A percentile compares a stretch with the other conserved stretches of the same genome.
Conservation (phyloP, 64 coral and sea anemone species). For the Stichodactyla mertensii region DNA sequence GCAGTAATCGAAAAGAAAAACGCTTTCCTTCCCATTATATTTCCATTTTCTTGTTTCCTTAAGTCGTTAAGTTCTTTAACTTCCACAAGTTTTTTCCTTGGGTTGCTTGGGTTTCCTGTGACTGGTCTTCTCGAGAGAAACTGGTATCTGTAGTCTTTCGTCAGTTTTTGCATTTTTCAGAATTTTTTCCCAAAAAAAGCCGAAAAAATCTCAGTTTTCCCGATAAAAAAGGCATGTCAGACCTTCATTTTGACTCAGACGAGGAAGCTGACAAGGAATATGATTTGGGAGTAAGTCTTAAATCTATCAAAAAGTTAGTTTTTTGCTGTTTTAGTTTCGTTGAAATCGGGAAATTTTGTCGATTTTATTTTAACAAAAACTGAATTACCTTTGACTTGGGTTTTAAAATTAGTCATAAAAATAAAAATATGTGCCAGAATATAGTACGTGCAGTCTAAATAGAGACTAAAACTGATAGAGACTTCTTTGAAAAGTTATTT, state of each 20-base stretch:
- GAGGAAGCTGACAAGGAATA: not conserved
- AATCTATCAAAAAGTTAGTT: not conserved
- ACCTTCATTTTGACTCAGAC: not conserved
- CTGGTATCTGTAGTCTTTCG: not conserved
- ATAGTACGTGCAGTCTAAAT: too few species aligned
- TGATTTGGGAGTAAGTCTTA: not conserved
- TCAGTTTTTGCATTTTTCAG: constrained; percentile 14
- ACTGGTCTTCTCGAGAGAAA: not conserved
- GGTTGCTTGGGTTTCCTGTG: not conserved
- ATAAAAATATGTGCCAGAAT: too few species aligned
- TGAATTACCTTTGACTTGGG: too few species aligned
- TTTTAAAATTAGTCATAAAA: too few species aligned
- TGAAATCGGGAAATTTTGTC: not conserved
- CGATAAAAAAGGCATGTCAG: not conserved
- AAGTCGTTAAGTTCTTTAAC: too few species aligned
- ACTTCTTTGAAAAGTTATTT: too few species aligned
- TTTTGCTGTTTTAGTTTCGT: not conserved
- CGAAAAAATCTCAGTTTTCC: not conserved
- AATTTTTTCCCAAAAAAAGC: not conserved
- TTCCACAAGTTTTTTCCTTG: too few species aligned
- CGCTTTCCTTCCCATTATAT: too few species aligned
- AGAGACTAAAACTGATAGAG: too few species aligned
- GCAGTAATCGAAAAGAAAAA: too few species aligned
- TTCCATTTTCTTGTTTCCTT: too few species aligned
- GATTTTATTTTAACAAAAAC: too few species aligned